Evolutionary conservation across 2,113 vertebrate genomes (phyloP).

Genomic region (Neopipo cinnamomea): DNA sequence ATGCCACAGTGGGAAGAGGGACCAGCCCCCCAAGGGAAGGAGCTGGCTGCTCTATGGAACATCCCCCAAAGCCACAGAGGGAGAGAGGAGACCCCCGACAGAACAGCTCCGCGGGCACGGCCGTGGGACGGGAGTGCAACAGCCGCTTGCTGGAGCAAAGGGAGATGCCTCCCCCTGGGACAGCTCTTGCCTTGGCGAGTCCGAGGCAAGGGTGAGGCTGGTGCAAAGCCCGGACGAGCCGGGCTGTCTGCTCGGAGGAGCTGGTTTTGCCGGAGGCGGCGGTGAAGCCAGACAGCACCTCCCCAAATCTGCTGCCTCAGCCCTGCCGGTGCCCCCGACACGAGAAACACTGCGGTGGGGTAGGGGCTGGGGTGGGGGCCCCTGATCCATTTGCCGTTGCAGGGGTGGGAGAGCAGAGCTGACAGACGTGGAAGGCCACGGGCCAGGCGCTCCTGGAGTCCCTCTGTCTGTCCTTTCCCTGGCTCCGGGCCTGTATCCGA

Average conservation of each 20-base stretch:
- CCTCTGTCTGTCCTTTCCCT: not conserved
- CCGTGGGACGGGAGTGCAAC: rapidly evolving
- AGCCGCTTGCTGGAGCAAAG: not conserved
- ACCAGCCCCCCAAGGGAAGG: not conserved
- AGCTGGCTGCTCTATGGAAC: not conserved
- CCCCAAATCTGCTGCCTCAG: not conserved
- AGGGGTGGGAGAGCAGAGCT: not conserved
- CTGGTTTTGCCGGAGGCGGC: not conserved
- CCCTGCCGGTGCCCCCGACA: rapidly evolving
- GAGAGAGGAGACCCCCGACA: not conserved
- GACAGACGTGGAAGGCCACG: not conserved
- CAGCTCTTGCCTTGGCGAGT: not conserved
- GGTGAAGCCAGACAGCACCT: not conserved
- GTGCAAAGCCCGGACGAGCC: not conserved
- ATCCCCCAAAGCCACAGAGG: not conserved
- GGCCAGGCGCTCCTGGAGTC: not conserved
- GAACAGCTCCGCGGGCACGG: rapidly evolving
- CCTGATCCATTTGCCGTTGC: not conserved
- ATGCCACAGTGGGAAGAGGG: not conserved
- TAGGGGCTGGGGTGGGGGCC: not conserved
- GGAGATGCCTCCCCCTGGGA: not conserved
- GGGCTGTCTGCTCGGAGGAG: not conserved
- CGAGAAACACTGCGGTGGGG: not conserved
- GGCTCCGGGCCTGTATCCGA: not conserved
- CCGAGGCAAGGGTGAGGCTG: not conserved